phyloP scores from a whole-genome alignment of 2,113 vertebrate genomes.

The Hipposideros armiger region DNA sequence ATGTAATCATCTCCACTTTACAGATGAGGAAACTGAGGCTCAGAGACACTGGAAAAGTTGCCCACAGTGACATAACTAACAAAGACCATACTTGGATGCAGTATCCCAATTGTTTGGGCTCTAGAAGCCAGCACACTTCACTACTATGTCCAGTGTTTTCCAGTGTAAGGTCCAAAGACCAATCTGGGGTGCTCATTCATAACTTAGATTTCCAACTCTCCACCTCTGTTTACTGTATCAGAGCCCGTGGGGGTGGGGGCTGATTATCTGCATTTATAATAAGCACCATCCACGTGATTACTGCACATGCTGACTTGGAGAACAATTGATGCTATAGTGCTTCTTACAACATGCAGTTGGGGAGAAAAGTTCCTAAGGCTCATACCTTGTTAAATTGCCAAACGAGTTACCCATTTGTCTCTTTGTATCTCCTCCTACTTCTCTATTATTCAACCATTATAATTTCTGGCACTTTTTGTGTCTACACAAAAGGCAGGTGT shows the following conservation, averaged over 20 bases:
- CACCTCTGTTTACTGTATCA: neutral
- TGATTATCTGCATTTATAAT: no score
- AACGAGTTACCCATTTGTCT: neutral
- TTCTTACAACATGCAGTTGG: neutral
- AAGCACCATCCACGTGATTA: neutral
- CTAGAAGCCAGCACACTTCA: neutral
- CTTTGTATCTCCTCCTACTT: neutral
- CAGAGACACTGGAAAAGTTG: neutral
- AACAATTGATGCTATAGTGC: rapidly evolving
- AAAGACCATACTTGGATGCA: neutral
- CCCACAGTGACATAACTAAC: neutral
- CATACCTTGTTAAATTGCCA: neutral
- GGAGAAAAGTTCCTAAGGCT: neutral
- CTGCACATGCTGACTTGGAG: neutral
- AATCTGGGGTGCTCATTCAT: neutral
- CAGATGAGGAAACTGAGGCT: neutral
- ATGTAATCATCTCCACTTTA: neutral
- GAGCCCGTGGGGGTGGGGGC: no score
- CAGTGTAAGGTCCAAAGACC: neutral
- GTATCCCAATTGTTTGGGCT: neutral
- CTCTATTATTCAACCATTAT: neutral
- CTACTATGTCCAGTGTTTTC: neutral
- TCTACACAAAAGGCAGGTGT: neutral
- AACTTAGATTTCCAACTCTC: neutral
- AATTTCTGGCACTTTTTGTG: neutral